Base-by-base conservation (phyloP, 2,888 invertebrate species). In the Perdita meconis region DNA sequence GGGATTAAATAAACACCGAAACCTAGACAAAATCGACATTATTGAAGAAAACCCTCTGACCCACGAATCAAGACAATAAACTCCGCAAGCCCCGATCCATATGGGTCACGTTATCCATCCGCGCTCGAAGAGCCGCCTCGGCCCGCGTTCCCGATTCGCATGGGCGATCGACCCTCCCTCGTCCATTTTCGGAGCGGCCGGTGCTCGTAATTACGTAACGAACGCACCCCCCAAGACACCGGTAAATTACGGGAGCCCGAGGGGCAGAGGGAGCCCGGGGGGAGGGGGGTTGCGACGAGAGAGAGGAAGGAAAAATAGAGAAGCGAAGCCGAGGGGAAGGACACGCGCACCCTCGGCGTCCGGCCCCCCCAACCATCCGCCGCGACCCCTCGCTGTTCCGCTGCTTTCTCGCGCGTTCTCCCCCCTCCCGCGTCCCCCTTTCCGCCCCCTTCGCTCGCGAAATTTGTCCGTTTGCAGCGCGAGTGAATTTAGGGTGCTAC, bases 401-500 rank as follows among this genome's bases (percentile, higher is more conserved):
- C 16, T 55, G 64, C 61, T 68, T 65, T 59, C 38, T 59, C 51
- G 50, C 51, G 38, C 44, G 42, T 47, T 44, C 36, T 13, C n/a
- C 22, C 13, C 57, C 24, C n/a, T 34, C 38, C n/a, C n/a, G n/a
- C n/a, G n/a, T n/a, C 13, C 12, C 36, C 26, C 30, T 3, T 8
- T 13, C 8, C 5, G 10, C 40, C 24, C n/a, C n/a, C 19, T 12
- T n/a, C 4, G 13, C 67, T 63, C 87, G 81, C 83, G 83, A 88
- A 88, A 87, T 88, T 86, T 82, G 85, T 87, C 84, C 85, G 87
- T 84, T 86, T 82, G 82, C 82, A 77, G 81, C 78, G 84, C 87
- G 88, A 87, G 88, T 87, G 88, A 89, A 90, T 89, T 90, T 90
- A 89, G 90, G 89, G 89, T 88, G 89, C 87, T 84, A 81, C 85